A percentile compares a stretch with the other conserved stretches of the same genome.
phyloP scores from a whole-genome alignment of 2,888 invertebrate species.

The Andrena haemorrhoa region DNA sequence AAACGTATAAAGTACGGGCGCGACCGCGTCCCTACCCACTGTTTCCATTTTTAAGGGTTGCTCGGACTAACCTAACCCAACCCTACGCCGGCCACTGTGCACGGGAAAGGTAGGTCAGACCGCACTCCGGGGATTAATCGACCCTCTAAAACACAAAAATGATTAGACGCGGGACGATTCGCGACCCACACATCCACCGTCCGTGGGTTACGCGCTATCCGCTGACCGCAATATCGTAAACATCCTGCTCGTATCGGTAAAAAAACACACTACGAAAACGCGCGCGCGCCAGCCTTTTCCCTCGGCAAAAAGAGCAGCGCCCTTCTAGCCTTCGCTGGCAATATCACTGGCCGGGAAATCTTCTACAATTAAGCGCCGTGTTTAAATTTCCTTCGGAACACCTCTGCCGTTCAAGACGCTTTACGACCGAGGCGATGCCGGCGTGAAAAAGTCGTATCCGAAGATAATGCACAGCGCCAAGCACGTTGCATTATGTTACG shows the following conservation, averaged over 20 bases:
- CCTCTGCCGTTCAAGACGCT: neutral
- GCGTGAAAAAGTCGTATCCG: constrained; percentile 41
- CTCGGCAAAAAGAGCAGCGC: neutral
- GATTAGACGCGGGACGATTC: constrained; percentile 42
- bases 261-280: neutral
- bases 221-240: constrained; percentile 36
- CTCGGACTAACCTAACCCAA: constrained; percentile 5
- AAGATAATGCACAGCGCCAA: constrained; percentile 23
- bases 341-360: neutral
- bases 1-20: constrained; percentile 6
- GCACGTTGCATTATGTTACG: constrained; percentile 43
- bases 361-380: neutral
- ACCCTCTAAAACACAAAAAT: constrained; percentile 45
- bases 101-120: constrained; percentile 36
- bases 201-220: constrained; percentile 3
- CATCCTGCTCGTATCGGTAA: constrained; percentile 5
- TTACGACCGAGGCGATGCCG: constrained; percentile 26
- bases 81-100: neutral
- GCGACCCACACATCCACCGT: neutral
- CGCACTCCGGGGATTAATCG: constrained; percentile 47
- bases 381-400: constrained; percentile 16
- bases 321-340: neutral
- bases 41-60: constrained; percentile 35
- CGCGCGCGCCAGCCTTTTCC: neutral
- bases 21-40: neutral